These are phyloP conservation scores for Hirtodrosophila confusa DNA, from an alignment of 2,888 invertebrate species.

Conservation along the genomic window DNA sequence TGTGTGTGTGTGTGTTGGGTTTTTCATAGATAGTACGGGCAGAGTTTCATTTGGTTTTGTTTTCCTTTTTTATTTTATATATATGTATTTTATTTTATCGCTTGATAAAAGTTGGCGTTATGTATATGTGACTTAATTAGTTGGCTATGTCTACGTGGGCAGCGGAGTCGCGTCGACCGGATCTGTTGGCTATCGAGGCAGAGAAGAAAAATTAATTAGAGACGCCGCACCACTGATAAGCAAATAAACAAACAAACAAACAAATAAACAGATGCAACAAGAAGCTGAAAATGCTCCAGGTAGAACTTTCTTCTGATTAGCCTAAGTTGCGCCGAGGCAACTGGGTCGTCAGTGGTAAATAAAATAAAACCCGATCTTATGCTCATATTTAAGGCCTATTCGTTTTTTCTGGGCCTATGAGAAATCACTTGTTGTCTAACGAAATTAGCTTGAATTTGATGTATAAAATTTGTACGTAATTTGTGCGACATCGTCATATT, in stretches of 20 bases:
- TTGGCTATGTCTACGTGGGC: conserved; percentile 66
- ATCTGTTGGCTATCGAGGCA: conserved; percentile 52
- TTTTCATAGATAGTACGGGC: conserved; percentile 50
- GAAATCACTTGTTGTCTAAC: conserved; percentile 37
- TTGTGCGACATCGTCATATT: conserved; percentile 8
- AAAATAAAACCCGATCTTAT: conserved; percentile 12
- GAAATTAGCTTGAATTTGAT: conserved; percentile 45
- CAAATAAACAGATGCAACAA: conserved; percentile 37
- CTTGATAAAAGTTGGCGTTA: conserved; percentile 68
- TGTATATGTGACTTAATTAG: conserved; percentile 77
- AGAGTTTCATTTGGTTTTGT: conserved; percentile 33
- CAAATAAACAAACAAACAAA: conserved; percentile 49
- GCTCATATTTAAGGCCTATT: conserved; percentile 30
- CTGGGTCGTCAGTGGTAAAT: conserved; percentile 24
- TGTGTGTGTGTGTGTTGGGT: conserved; percentile 23
- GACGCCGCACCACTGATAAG: conserved; percentile 66
- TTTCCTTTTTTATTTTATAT: conserved; percentile 20
- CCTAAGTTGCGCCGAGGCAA: conserved; percentile 20
- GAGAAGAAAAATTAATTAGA: conserved; percentile 70
- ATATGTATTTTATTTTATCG: conserved; percentile 55
- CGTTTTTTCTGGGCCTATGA: conserved; percentile 14
- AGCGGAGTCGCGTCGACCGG: conserved; percentile 47
- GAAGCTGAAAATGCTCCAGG: conserved; percentile 23
- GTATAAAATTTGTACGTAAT: conserved; percentile 40
- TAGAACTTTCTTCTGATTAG: conserved; percentile 67